These are phyloP conservation scores for Ceramica pisi DNA, from an alignment of 2,888 invertebrate species.

Conservation along the genomic window DNA sequence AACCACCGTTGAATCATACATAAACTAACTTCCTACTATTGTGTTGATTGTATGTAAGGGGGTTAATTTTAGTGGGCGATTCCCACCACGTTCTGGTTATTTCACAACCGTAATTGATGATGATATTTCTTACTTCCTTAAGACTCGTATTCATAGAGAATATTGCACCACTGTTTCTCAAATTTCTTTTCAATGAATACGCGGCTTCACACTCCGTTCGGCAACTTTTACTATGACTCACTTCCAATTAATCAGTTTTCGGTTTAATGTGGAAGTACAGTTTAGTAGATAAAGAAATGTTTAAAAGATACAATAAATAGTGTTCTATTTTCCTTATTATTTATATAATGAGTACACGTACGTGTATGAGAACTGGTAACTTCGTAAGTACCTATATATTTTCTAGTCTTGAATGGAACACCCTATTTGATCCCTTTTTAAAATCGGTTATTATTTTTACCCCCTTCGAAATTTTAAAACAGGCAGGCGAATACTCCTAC, in stretches of 20 bases:
- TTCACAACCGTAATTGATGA: background rate
- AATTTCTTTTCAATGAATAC: background rate
- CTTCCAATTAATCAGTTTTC: background rate
- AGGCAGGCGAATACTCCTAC: too few species aligned
- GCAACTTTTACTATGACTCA: background rate
- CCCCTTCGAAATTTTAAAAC: too few species aligned
- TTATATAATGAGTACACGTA: too few species aligned
- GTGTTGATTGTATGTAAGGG: background rate
- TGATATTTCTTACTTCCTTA: background rate
- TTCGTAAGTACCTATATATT: too few species aligned
- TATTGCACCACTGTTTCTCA: background rate
- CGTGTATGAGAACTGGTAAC: too few species aligned
- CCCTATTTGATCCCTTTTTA: too few species aligned
- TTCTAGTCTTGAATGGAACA: too few species aligned
- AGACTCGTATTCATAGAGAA: background rate
- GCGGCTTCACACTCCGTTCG: background rate
- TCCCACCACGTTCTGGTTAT: background rate
- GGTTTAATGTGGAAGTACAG: background rate
- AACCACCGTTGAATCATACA: background rate
- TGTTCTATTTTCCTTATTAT: too few species aligned
- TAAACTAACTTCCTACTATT: background rate
- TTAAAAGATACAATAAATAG: background rate
- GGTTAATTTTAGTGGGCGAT: background rate
- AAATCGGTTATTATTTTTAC: too few species aligned
- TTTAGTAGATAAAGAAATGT: background rate